phyloP scores from a whole-genome alignment of 92 coral and sea anemone genomes.

The Paramuricea clavata region DNA sequence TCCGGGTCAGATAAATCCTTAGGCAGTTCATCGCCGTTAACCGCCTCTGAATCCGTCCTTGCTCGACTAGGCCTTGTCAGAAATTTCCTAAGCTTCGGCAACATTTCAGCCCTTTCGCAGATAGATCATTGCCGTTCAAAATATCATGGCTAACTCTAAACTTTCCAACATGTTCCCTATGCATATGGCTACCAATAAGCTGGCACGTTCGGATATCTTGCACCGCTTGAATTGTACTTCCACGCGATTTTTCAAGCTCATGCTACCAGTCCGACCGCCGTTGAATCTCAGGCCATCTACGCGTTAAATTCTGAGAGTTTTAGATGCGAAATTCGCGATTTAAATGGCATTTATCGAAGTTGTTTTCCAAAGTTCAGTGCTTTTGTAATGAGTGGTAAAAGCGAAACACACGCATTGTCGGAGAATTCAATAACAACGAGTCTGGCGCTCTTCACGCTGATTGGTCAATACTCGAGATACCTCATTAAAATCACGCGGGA shows the following conservation, averaged over 20 bases:
- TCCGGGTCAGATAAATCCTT: background rate
- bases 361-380: constrained; percentile 14
- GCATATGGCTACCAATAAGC: background rate
- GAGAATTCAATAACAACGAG: constrained; percentile 53
- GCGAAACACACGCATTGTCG: constrained; percentile 26
- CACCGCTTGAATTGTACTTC: background rate
- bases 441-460: constrained; percentile 48
- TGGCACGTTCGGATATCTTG: background rate
- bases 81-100: constrained; percentile 40
- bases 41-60: background rate
- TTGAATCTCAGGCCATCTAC: background rate
- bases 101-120: constrained; percentile 31
- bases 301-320: background rate
- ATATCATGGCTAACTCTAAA: background rate
- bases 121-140: constrained; percentile 23
- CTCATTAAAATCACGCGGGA: constrained; percentile 39
- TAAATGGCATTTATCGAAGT: constrained; percentile 23
- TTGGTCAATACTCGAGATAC: background rate
- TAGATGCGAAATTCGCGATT: background rate
- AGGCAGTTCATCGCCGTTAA: constrained; percentile 5
- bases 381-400: background rate
- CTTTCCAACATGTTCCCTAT: background rate
- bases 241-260: background rate
- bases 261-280: background rate
- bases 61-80: constrained; percentile 26